These are phyloP conservation scores for Heliconius aoede DNA, from an alignment of 2,888 invertebrate genomes.

Conservation along the genomic window DNA sequence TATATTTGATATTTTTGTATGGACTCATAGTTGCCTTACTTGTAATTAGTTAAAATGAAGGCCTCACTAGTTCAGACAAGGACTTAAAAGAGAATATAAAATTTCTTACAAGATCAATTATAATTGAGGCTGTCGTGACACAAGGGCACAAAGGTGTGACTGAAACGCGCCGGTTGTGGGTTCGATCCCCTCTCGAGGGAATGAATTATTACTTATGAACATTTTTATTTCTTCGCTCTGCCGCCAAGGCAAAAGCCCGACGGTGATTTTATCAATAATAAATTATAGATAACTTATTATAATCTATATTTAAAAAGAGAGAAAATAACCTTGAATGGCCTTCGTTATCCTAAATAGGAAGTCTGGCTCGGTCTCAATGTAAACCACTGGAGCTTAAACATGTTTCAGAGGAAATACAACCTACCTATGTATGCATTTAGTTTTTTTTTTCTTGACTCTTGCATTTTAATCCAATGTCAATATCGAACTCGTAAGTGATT, in stretches of 20 bases:
- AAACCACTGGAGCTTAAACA: slow-evolving; percentile 53
- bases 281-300: background rate
- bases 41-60: background rate
- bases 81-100: background rate
- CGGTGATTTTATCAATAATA: background rate
- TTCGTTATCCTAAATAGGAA: slow-evolving; percentile 53
- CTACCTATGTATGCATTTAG: slow-evolving; percentile 31
- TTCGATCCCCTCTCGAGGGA: too few species aligned
- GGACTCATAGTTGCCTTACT: background rate
- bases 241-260: background rate
- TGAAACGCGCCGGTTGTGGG: too few species aligned
- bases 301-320: slow-evolving; percentile 25
- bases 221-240: too few species aligned
- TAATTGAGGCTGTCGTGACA: too few species aligned
- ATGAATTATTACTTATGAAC: too few species aligned
- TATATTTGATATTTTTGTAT: background rate
- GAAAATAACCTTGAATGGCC: slow-evolving; percentile 28
- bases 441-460: slow-evolving; percentile 20
- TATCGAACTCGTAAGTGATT: slow-evolving; percentile 23
- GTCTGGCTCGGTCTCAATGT: slow-evolving; percentile 56
- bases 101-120: background rate
- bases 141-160: too few species aligned
- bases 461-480: slow-evolving; percentile 43
- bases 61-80: background rate
- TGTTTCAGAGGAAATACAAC: slow-evolving; percentile 36